Base-by-base conservation (phyloP, 2,888 invertebrate species). In the Melitaea athalia region DNA sequence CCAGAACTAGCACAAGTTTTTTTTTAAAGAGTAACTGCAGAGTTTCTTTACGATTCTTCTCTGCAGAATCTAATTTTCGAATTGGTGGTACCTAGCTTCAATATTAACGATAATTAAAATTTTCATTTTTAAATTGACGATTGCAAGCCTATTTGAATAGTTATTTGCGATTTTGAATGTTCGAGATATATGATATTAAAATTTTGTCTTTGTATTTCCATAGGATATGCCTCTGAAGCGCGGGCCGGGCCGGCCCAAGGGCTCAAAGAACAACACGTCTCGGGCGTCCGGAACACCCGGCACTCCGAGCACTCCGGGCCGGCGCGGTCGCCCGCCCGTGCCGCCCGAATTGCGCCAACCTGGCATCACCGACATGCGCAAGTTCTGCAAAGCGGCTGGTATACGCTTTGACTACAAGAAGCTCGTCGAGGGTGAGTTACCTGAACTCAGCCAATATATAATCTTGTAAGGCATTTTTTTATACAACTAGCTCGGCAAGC, bases 291-390 rank as follows among this genome's bases (percentile, higher is more conserved):
- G 59, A 4, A 49, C 47, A 72, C 67, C 68, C 50, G 78, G 53
- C 72, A 78, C 68, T 72, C 67, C 65, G 65, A 69, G 31, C 15
- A 74, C 24, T 24, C 24, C 43, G 75, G 78, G 62, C 55, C 75
- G 15, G 74, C 87, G 91, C 59, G 92, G 92, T 69, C 81, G 91
- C 1, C 92, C 92, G 64, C 91, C 91, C 71, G 91, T 91, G 70
- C 91, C 92, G 68, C 89, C 87, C 15, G 92, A 91, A 78, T 81
- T 90, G 73, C 79, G 92, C 5, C 85, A 87, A 76, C 92, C 92
- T 6, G 93, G 93, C 63, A 91, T 93, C 79, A 92, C 91, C 0
- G 92, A 92, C 47, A 91, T 93, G 91, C 93, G 92, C 86, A 89
- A 88, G 78, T 92, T 91, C 85, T 91, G 92, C 81, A 93, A 93